Base-by-base conservation (phyloP, 35 echinoderm and acorn worm genomes). In the Ophioderma brevispina region DNA sequence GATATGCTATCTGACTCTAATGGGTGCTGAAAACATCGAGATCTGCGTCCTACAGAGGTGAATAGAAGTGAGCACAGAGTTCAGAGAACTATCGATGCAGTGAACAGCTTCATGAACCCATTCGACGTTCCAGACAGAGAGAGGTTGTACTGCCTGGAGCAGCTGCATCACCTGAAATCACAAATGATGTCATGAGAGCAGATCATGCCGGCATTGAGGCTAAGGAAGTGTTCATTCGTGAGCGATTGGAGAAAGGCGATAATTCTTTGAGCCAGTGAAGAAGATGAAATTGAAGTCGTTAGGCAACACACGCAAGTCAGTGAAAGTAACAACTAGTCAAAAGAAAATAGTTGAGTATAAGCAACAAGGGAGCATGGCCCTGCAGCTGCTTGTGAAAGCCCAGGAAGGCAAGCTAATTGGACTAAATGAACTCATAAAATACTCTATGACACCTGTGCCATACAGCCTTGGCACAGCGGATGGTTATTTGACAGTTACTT, bases 181-280 rank as follows among this genome's bases (percentile, higher is more conserved):
- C 37, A 55, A 1, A 10, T 33, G 90, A 85, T 78, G 76, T 85
- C 5, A 14, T 86, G 14, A 31, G 18, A 40, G 90, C 90, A 40
- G 88, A 90, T 8, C 17, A 2, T 13, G 28, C 31, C 49, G 88
- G 88, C 15, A 55, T 75, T 32, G 52, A 84, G 25, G 80, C 88
- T 5, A 92, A 86, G 82, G 40, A 85, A 52, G 39, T 13, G 0
- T 86, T 92, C 40, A 86, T 86, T 33, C 30, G 23, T 28, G 33
- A 79, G 33, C 37, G 82, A 8, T 40, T 92, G 2, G 40, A 86
- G 40, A 78, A 39, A 23, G 55, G 39, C 15, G 38, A 55, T 32
- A 1, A 84, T 23, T 91, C 55, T 91, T 85, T 77, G 80, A 85
- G 33, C 89, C 89, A 76, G 40, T 91, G 0, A 91, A 85, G 39